Evolutionary conservation across 2,797 vertebrate species (phyloP).

Genomic region (Cynopterus sphinx): DNA sequence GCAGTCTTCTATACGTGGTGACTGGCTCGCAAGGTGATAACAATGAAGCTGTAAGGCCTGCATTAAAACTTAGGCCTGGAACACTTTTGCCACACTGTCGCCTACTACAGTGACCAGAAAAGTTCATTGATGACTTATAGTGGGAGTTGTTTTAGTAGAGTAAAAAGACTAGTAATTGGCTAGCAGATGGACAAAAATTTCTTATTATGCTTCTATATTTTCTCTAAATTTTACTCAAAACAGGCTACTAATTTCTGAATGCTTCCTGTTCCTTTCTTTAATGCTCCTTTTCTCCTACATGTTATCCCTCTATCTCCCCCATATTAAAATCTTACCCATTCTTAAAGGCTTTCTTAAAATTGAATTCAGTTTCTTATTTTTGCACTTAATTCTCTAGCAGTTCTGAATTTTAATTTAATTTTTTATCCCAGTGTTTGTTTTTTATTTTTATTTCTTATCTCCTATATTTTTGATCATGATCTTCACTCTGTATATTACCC

Average conservation of each 20-base stretch:
- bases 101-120: not conserved
- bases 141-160: not conserved
- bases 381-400: not conserved
- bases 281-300: not conserved
- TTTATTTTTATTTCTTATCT: not conserved
- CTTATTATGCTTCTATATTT: not conserved
- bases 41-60: not conserved
- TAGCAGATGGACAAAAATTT: conserved; percentile 1
- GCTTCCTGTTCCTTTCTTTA: not conserved
- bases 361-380: not conserved
- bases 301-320: not conserved
- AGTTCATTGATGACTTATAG: not conserved
- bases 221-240: not conserved
- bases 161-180: not conserved
- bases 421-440: not conserved
- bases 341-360: not conserved
- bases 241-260: not conserved
- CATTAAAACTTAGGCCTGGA: not conserved
- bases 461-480: not conserved
- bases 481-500: not conserved
- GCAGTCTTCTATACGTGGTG: not conserved
- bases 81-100: not conserved
- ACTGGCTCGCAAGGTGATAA: not conserved
- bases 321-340: not conserved
- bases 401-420: conserved; percentile 29